Evolutionary conservation across 2,888 invertebrate genomes (phyloP).

Genomic region (Glaucopsyche alexis): DNA sequence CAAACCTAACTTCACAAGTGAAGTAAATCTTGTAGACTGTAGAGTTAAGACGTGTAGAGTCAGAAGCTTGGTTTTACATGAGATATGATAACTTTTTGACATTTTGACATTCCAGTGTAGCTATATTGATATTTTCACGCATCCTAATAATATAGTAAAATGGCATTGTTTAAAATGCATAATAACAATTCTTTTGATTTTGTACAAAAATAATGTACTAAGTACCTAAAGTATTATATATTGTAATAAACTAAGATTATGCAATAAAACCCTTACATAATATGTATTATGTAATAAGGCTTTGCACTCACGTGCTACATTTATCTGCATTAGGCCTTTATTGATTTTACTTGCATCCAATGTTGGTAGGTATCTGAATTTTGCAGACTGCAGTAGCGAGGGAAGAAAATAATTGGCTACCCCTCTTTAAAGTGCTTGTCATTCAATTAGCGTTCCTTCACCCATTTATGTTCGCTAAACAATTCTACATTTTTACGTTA

Average conservation of each 20-base stretch:
- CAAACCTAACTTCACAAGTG: too few relatives aligned
- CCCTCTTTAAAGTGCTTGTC: background rate
- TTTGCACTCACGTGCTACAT: background rate
- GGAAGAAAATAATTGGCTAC: background rate
- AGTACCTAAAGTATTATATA: too few relatives aligned
- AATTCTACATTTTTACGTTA: background rate
- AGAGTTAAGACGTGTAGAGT: too few relatives aligned
- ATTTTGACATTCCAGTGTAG: background rate
- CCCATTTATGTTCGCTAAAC: background rate
- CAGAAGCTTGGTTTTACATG: too few relatives aligned
- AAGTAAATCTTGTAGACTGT: too few relatives aligned
- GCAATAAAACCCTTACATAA: background rate
- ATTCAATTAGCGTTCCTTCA: background rate
- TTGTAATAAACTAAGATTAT: background rate
- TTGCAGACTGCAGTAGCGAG: background rate
- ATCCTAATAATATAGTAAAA: background rate
- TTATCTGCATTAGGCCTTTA: background rate
- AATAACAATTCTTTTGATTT: background rate
- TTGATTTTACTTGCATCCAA: background rate
- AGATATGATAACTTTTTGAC: too few relatives aligned
- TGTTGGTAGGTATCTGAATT: background rate
- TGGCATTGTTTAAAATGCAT: background rate
- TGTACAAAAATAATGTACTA: background rate
- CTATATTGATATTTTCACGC: background rate
- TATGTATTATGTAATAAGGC: conserved; percentile 10